These are phyloP conservation scores for Ophioninae sp. DNA, from an alignment of 2,888 invertebrate genomes.

Conservation along the genomic window DNA sequence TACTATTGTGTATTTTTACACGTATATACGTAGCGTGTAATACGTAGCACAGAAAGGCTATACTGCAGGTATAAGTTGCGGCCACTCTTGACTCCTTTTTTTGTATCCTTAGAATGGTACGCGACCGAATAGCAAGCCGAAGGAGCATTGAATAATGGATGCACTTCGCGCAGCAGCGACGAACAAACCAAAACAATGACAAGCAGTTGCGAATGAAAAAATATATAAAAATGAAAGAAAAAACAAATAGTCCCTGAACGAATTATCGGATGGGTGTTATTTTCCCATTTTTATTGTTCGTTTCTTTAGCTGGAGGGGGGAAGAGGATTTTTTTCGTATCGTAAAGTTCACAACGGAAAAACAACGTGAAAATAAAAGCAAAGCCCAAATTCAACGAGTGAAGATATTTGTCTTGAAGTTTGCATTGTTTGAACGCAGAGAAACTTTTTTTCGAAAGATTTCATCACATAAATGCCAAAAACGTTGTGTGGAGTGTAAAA, in stretches of 20 bases:
- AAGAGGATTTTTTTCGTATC: too few species aligned
- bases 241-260: neutral
- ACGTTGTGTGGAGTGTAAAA: too few species aligned
- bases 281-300: too few species aligned
- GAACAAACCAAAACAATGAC: neutral
- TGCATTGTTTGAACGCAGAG: too few species aligned
- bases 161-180: neutral
- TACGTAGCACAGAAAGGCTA: neutral
- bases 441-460: too few species aligned
- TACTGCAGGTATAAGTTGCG: slow-evolving; percentile 38
- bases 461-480: too few species aligned
- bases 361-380: too few species aligned
- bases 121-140: neutral
- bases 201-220: too few species aligned
- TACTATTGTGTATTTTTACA: slow-evolving; percentile 32
- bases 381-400: too few species aligned
- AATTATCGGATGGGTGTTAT: neutral
- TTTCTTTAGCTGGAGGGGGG: neutral
- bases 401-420: too few species aligned
- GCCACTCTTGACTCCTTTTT: slow-evolving; percentile 23
- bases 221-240: neutral
- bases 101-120: slow-evolving; percentile 6
- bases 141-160: slow-evolving; percentile 6
- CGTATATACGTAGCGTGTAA: neutral
- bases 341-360: neutral